Conservation (phyloP, 2,113 vertebrate species). For the Heterocephalus glaber region DNA sequence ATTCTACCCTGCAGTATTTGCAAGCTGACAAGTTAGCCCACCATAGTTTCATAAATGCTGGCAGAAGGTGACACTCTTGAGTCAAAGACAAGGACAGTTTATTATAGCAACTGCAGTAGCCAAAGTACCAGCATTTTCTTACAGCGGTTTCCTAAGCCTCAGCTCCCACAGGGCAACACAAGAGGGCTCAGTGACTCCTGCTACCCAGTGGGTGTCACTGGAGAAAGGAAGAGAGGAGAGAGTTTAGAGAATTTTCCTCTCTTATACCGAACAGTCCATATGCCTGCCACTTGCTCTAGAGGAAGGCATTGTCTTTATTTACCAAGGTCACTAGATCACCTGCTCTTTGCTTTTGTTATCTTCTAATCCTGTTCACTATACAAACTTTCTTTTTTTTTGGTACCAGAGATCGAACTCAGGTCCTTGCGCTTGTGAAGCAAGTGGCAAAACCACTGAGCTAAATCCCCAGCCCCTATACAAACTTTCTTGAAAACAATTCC, state of each 20-base stretch:
- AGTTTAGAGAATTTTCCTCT: neutral
- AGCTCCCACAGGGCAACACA: neutral
- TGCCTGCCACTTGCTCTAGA: neutral
- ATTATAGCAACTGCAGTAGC: neutral
- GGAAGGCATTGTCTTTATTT: neutral
- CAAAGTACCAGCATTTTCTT: neutral
- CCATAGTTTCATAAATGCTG: neutral
- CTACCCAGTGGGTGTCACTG: no score
- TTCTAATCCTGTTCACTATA: neutral
- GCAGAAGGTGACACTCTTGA: neutral
- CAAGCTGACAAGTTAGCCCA: neutral
- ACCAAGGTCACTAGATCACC: neutral
- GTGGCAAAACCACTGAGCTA: no score
- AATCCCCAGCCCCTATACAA: no score
- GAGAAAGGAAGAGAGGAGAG: neutral
- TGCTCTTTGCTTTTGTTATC: neutral
- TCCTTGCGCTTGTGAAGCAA: no score
- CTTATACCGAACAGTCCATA: neutral
- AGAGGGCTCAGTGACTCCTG: neutral
- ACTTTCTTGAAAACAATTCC: constrained; percentile 5
- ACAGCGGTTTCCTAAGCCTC: neutral
- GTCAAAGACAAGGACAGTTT: neutral
- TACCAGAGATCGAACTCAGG: no score
- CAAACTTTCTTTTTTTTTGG: no score
- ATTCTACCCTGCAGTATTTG: neutral